Evolutionary conservation across 1,140 invertebrate genomes (phyloP).

Genomic region (Ruditapes philippinarum): DNA sequence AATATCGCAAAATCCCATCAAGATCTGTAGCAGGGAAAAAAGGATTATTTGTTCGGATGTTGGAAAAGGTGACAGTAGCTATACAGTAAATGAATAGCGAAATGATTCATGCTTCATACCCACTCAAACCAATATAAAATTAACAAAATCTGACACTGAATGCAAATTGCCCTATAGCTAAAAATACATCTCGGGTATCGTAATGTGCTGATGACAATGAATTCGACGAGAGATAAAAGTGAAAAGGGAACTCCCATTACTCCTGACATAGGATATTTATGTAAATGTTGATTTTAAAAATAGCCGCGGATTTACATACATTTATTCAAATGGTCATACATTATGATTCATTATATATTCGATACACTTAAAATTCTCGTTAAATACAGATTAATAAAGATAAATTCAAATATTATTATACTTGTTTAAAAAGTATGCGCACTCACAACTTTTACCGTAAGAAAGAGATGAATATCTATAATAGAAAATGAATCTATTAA

Average conservation of each 20-base stretch:
- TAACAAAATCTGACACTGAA: neutral
- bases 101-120: neutral
- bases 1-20: neutral
- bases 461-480: too few species aligned
- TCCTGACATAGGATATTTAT: neutral
- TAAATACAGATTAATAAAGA: neutral
- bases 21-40: neutral
- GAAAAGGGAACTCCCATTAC: too few species aligned
- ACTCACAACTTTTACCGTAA: too few species aligned
- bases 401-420: neutral
- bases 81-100: neutral
- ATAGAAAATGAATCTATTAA: too few species aligned
- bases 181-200: too few species aligned
- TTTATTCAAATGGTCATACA: neutral
- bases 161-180: too few species aligned
- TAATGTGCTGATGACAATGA: too few species aligned
- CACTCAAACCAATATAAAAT: neutral
- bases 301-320: neutral
- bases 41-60: constrained; percentile 2
- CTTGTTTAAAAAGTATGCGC: too few species aligned
- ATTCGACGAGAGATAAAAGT: too few species aligned
- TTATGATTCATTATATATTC: neutral
- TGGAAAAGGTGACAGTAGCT: neutral
- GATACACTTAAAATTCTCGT: neutral
- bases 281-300: neutral